phyloP scores from a whole-genome alignment of 2,797 vertebrate genomes.

The Acanthurus lineatus region DNA sequence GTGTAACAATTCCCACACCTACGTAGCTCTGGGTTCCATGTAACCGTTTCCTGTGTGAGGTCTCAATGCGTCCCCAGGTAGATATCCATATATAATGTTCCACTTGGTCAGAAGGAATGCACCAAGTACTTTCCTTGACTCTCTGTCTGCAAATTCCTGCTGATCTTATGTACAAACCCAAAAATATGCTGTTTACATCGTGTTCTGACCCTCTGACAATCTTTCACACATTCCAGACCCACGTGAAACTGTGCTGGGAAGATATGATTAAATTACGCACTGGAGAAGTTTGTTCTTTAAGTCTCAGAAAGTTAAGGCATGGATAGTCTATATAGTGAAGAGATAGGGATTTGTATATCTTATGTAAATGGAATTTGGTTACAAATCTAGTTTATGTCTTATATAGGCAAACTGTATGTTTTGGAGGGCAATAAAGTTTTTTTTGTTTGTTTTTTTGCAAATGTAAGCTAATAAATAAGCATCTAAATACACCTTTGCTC shows the following conservation, averaged over 20 bases:
- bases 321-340: background rate
- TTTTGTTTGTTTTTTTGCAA: background rate
- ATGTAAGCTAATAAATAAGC: background rate
- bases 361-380: background rate
- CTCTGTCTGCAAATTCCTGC: background rate
- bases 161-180: background rate
- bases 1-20: background rate
- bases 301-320: background rate
- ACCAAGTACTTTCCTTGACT: background rate
- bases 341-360: background rate
- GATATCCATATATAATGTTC: background rate
- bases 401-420: background rate
- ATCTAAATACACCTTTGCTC: background rate
- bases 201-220: background rate
- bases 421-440: background rate
- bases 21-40: background rate
- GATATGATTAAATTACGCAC: background rate
- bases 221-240: conserved; percentile 3
- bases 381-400: background rate
- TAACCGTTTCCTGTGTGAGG: background rate
- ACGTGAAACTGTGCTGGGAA: background rate
- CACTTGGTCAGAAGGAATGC: conserved; percentile 5
- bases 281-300: background rate
- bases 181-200: background rate
- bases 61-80: background rate